Percentiles rank a stretch among this genome's conserved stretches.
phyloP scores from a whole-genome alignment of 2,888 invertebrate genomes.

The Chymomyza caudatula region DNA sequence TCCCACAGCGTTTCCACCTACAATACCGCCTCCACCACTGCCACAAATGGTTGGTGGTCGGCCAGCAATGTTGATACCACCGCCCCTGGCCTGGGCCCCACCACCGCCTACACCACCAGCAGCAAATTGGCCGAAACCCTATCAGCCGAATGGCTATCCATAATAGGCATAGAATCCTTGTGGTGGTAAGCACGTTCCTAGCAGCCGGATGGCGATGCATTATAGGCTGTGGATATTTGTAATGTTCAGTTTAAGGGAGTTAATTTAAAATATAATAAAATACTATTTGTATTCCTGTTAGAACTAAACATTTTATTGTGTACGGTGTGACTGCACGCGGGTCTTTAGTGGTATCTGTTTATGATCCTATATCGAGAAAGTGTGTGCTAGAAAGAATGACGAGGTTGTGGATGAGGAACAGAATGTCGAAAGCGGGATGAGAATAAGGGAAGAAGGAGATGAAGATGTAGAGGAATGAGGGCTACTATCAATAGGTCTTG shows the following conservation, averaged over 20 bases:
- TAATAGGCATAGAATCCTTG: slow-evolving; percentile 49
- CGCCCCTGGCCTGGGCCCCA: slow-evolving; percentile 79
- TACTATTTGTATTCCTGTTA: not conserved
- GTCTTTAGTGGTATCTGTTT: too few relatives aligned
- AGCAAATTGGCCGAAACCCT: slow-evolving; percentile 84
- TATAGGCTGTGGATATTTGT: too few relatives aligned
- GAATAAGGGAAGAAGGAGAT: too few relatives aligned
- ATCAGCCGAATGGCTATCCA: slow-evolving; percentile 71
- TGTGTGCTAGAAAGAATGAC: too few relatives aligned
- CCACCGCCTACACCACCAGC: slow-evolving; percentile 82
- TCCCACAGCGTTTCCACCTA: slow-evolving; percentile 81
- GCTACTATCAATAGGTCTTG: too few relatives aligned
- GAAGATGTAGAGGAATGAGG: too few relatives aligned
- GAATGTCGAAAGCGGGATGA: too few relatives aligned
- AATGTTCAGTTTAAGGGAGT: not conserved
- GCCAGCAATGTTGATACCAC: slow-evolving; percentile 83
- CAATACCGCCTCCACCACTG: slow-evolving; percentile 83
- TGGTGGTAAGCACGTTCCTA: not conserved
- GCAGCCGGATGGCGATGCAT: too few relatives aligned
- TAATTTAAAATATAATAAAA: not conserved
- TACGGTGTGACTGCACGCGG: too few relatives aligned
- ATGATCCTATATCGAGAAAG: too few relatives aligned
- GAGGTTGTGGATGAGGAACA: too few relatives aligned
- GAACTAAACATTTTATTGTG: too few relatives aligned
- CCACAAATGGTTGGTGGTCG: slow-evolving; percentile 81